A percentile compares a stretch with the other conserved stretches of the same genome.
These are phyloP conservation scores for Stegana nigrithorax DNA, from an alignment of 2,888 invertebrate species.

Conservation along the genomic window DNA sequence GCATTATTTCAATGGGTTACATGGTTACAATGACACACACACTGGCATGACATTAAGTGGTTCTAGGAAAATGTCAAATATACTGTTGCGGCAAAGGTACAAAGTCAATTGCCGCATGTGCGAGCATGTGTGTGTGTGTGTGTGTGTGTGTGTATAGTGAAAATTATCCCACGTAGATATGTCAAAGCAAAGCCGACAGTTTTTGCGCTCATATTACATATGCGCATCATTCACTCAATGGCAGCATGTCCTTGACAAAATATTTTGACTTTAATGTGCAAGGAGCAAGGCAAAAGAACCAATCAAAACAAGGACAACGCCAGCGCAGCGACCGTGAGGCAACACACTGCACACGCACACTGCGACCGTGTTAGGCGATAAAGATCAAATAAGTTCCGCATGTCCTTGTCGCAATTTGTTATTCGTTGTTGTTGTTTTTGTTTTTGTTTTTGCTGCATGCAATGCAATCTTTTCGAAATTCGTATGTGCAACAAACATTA, in stretches of 20 bases:
- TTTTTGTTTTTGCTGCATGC: neutral
- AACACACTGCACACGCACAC: neutral
- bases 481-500: neutral
- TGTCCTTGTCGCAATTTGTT: constrained; percentile 18
- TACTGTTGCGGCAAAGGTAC: neutral
- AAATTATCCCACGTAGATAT: too few species aligned
- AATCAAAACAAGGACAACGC: neutral
- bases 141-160: too few species aligned
- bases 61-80: neutral
- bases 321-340: too few species aligned
- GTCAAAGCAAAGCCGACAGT: too few species aligned
- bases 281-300: neutral
- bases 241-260: neutral
- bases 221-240: too few species aligned
- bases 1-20: neutral
- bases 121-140: too few species aligned
- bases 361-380: neutral
- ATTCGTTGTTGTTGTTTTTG: neutral
- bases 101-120: neutral
- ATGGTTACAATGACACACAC: too few species aligned
- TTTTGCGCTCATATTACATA: too few species aligned
- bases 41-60: too few species aligned
- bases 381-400: neutral
- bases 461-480: neutral
- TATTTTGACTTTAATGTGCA: constrained; percentile 13